Conservation (phyloP, 1,140 invertebrate genomes). For the Coenobita brevimanus region DNA sequence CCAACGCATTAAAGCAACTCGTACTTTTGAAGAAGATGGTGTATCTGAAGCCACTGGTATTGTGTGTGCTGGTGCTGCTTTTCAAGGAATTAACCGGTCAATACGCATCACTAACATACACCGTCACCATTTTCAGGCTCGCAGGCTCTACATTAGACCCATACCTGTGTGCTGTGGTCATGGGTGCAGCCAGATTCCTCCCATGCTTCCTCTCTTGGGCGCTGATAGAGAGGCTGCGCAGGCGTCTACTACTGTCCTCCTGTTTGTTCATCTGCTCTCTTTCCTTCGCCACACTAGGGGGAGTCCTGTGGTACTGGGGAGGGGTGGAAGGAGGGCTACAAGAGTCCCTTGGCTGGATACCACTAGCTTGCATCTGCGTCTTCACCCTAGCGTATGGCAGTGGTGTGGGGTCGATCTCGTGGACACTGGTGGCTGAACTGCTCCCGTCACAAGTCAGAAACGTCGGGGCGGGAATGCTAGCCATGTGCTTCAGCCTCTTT, state of each 20-base stretch:
- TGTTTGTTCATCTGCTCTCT: conserved; percentile 26
- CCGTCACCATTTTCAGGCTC: conserved; percentile 46
- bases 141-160: conserved; percentile 45
- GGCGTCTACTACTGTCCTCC: conserved; percentile 34
- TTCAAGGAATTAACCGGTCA: conserved; percentile 49
- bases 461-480: conserved; percentile 45
- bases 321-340: not conserved
- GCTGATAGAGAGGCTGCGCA: conserved; percentile 32
- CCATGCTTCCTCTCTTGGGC: conserved; percentile 43
- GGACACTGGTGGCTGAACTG: conserved; percentile 49
- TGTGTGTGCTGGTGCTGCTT: conserved; percentile 34
- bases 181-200: conserved; percentile 42
- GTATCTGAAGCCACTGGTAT: conserved; percentile 34
- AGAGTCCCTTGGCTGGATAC: conserved; percentile 32
- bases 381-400: conserved; percentile 45
- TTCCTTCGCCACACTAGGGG: conserved; percentile 41
- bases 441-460: conserved; percentile 44
- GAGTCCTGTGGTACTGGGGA: conserved; percentile 33
- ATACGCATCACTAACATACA: conserved; percentile 34
- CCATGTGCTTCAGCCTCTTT: conserved; percentile 44
- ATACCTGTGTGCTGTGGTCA: conserved; percentile 47
- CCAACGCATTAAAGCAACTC: conserved; percentile 27
- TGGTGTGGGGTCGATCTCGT: conserved; percentile 37
- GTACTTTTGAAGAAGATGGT: conserved; percentile 35
- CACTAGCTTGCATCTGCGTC: not conserved